Conservation (phyloP, 2,113 vertebrate genomes). For the Tyto alba region DNA sequence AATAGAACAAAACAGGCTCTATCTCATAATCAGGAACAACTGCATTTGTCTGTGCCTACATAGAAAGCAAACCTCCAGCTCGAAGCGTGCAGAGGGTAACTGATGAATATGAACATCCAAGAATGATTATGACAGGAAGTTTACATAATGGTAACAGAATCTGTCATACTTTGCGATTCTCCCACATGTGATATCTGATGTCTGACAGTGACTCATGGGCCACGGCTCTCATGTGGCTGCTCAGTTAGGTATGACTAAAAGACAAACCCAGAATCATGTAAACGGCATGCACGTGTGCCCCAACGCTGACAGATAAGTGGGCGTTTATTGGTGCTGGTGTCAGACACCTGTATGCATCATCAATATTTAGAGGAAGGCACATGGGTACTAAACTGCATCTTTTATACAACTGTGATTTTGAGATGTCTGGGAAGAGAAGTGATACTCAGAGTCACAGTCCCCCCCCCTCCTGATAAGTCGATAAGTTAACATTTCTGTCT, state of each 20-base stretch:
- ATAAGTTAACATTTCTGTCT: conserved; percentile 24
- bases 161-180: conserved; percentile 49
- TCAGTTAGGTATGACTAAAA: not conserved
- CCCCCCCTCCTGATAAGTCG: not conserved
- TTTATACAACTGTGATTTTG: not conserved
- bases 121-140: conserved; percentile 45
- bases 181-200: conserved; percentile 41
- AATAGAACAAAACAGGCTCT: not conserved
- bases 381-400: not conserved
- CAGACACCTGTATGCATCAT: not conserved
- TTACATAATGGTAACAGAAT: conserved; percentile 35
- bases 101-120: conserved; percentile 28
- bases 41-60: not conserved
- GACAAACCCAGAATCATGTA: not conserved
- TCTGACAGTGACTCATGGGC: conserved; percentile 35
- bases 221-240: not conserved
- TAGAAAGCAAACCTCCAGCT: conserved; percentile 48
- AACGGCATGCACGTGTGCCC: not conserved
- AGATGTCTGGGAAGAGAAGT: conserved; percentile 15
- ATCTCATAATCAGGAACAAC: conserved; percentile 19
- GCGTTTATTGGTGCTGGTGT: not conserved
- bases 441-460: not conserved
- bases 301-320: not conserved
- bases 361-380: not conserved
- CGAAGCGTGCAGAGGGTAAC: not conserved